These are phyloP conservation scores for Xyrauchen texanus DNA, from an alignment of 2,113 vertebrate species.

Conservation along the genomic window DNA sequence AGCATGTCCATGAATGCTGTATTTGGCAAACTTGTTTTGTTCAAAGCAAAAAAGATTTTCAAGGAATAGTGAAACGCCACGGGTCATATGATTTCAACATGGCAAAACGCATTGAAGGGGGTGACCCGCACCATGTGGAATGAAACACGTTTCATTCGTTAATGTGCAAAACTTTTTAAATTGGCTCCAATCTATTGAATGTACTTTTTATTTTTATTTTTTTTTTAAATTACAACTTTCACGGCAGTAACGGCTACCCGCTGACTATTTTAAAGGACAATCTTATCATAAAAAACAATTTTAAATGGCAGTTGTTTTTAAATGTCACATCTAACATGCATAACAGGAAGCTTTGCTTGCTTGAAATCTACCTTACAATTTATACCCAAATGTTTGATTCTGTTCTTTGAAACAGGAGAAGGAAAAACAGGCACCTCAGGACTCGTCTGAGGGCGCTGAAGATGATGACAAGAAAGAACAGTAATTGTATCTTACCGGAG, in stretches of 20 bases:
- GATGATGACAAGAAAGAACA: constrained; percentile 54
- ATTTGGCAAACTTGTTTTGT: no score
- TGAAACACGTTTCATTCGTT: no score
- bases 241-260: background rate
- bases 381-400: background rate
- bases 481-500: constrained; percentile 37
- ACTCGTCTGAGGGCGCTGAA: constrained; percentile 51
- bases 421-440: constrained; percentile 48
- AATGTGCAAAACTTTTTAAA: no score
- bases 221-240: background rate
- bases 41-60: no score
- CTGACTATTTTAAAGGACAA: background rate
- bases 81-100: no score
- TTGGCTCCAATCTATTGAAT: no score
- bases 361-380: background rate
- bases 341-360: background rate
- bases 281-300: background rate
- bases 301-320: background rate
- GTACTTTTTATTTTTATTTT: no score
- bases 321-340: constrained; percentile 8
- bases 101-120: no score
- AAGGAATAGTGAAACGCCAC: no score
- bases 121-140: no score
- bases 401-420: constrained; percentile 38
- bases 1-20: no score